These are phyloP conservation scores for Heliconius himera DNA, from an alignment of 1,140 invertebrate species.

Conservation along the genomic window DNA sequence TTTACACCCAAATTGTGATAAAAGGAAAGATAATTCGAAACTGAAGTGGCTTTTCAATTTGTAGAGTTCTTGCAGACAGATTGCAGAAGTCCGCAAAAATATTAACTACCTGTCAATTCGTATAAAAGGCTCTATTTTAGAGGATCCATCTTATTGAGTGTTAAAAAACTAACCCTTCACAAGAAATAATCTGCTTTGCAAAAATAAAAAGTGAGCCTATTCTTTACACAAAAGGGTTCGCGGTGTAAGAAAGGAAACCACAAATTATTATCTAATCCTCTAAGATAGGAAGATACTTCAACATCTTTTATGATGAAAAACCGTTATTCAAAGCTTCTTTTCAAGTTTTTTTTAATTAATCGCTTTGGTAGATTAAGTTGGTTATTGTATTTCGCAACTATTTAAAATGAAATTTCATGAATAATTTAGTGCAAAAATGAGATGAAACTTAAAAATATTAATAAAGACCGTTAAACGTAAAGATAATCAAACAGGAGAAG, in stretches of 20 bases:
- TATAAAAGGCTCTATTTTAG: constrained; percentile 26
- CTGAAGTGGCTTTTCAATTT: constrained; percentile 18
- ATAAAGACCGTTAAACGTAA: too few species aligned
- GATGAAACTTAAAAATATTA: neutral
- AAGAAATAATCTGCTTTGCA: constrained; percentile 76
- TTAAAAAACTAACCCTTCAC: constrained; percentile 65
- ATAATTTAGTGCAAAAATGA: neutral
- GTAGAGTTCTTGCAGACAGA: neutral
- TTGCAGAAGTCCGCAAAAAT: constrained; percentile 2
- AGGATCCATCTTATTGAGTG: constrained; percentile 20
- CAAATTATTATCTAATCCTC: constrained; percentile 71
- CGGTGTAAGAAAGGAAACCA: constrained; percentile 56
- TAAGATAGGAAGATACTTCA: constrained; percentile 47
- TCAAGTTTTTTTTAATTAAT: constrained; percentile 24
- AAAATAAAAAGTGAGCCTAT: constrained; percentile 48
- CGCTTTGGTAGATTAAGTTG: neutral
- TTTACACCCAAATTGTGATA: neutral
- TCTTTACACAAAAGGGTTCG: constrained; percentile 54
- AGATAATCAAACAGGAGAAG: too few species aligned
- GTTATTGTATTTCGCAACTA: neutral
- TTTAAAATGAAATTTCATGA: neutral
- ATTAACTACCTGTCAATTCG: constrained; percentile 31
- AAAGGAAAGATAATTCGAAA: neutral
- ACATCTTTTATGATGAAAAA: constrained; percentile 46
- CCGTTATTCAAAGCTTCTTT: constrained; percentile 42